Conservation (phyloP, 1,140 invertebrate genomes). For the Orchestia grillus region DNA sequence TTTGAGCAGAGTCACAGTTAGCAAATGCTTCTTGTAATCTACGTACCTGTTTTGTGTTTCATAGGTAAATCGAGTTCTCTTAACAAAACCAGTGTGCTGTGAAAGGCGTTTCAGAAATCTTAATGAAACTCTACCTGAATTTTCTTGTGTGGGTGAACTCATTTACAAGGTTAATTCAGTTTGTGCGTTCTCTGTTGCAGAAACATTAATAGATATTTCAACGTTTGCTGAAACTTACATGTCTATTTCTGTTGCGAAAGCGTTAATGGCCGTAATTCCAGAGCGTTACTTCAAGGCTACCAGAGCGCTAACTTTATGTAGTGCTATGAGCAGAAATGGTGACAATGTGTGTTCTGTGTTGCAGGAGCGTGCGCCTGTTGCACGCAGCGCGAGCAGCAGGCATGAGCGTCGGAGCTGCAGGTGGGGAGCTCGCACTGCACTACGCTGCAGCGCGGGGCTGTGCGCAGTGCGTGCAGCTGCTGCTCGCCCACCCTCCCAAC, state of each 20-base stretch:
- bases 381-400: conserved; percentile 48
- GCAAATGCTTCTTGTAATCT: too few species aligned
- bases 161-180: background rate
- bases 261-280: background rate
- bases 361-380: conserved; percentile 45
- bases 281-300: background rate
- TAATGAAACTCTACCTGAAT: background rate
- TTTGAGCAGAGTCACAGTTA: too few species aligned
- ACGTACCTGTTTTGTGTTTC: too few species aligned
- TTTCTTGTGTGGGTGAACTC: background rate
- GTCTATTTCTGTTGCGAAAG: background rate
- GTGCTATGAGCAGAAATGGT: background rate
- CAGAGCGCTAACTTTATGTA: background rate
- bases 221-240: background rate
- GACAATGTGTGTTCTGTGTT: background rate
- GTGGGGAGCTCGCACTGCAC: conserved; percentile 81
- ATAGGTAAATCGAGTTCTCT: background rate
- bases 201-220: background rate
- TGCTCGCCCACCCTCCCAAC: conserved; percentile 72
- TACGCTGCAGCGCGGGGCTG: conserved; percentile 88
- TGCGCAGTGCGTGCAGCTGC: conserved; percentile 84
- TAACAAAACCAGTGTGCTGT: background rate
- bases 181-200: background rate
- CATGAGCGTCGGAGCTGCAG: conserved; percentile 51
- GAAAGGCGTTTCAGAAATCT: background rate